Percentiles rank a stretch among this genome's conserved stretches.
Conservation (phyloP, 1,140 invertebrate genomes). For the Aphis gossypii region DNA sequence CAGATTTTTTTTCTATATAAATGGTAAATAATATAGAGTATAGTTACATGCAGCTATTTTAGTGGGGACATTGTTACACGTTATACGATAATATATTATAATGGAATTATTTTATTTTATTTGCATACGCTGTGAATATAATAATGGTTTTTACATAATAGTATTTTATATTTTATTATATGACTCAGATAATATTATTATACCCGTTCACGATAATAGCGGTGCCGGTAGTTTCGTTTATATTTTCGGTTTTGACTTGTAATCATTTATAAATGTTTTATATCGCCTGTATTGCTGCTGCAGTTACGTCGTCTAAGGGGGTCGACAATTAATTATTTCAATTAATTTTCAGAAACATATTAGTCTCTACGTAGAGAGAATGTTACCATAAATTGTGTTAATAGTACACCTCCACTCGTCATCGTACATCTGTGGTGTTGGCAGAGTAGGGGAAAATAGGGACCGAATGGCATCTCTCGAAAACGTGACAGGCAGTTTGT, state of each 20-base stretch:
- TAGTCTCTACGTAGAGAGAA: neutral
- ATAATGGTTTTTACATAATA: neutral
- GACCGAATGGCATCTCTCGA: constrained; percentile 16
- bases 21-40: neutral
- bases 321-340: constrained; percentile 50
- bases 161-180: neutral
- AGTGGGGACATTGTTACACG: neutral
- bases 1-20: neutral
- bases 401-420: neutral
- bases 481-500: constrained; percentile 53
- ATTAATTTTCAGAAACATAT: constrained; percentile 51
- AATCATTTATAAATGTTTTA: neutral
- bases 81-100: neutral
- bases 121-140: neutral
- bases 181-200: neutral
- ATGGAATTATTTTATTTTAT: neutral
- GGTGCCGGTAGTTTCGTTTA: neutral
- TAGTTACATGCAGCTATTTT: neutral
- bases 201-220: too few species aligned
- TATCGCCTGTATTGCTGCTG: neutral
- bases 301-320: neutral
- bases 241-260: neutral
- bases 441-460: neutral
- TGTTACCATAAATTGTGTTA: constrained; percentile 46
- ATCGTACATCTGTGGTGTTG: neutral